Evolutionary conservation across 2,888 invertebrate species (phyloP).

Genomic region (Aphrophora alni): DNA sequence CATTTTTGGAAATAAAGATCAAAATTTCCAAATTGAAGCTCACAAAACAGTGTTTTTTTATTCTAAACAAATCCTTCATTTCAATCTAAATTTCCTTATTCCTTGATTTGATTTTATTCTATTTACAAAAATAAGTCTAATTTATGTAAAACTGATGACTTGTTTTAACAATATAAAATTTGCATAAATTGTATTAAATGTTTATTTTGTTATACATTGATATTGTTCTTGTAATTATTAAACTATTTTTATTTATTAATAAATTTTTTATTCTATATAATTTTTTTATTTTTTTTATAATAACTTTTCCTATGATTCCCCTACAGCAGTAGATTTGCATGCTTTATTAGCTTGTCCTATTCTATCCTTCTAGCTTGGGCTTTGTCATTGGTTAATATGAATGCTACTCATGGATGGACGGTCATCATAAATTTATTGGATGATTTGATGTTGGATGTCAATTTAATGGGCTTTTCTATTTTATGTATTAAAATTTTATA

Average conservation of each 20-base stretch:
- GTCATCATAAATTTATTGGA: background rate
- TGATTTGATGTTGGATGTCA: background rate
- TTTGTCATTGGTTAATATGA: background rate
- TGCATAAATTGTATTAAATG: background rate
- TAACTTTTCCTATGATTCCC: background rate
- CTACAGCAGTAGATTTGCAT: background rate
- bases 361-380: background rate
- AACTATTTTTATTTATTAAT: constrained; percentile 22
- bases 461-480: background rate
- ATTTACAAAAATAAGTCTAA: background rate
- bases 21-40: constrained; percentile 57
- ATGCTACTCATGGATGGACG: constrained; percentile 1
- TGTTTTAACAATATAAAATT: background rate
- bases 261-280: constrained; percentile 19
- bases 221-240: constrained; percentile 27
- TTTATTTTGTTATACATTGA: background rate
- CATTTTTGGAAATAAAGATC: constrained; percentile 58
- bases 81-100: background rate
- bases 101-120: background rate
- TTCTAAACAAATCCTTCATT: constrained; percentile 37
- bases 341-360: background rate
- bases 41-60: constrained; percentile 52
- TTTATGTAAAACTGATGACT: background rate
- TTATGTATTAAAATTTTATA: constrained; percentile 9
- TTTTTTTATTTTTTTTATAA: background rate